A percentile compares a stretch with the other conserved stretches of the same genome.
Conservation (phyloP, 2,113 vertebrate species). For the Pseudopodoces humilis region DNA sequence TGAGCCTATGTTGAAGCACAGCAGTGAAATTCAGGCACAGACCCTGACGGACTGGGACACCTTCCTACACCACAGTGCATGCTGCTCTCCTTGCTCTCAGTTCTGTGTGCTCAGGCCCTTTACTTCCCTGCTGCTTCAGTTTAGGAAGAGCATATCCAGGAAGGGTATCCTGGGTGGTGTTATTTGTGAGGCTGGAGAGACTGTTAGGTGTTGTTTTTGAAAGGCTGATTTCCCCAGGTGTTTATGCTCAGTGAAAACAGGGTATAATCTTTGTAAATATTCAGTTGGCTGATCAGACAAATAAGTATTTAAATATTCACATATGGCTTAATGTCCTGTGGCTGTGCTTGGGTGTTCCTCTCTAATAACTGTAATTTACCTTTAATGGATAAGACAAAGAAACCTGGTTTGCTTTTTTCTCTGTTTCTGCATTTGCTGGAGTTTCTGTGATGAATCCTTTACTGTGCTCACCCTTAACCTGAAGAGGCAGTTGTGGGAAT, state of each 20-base stretch:
- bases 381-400: neutral
- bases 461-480: neutral
- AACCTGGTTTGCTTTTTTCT: neutral
- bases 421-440: neutral
- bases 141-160: neutral
- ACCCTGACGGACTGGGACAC: neutral
- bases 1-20: accelerated
- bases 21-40: neutral
- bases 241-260: neutral
- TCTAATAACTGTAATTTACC: neutral
- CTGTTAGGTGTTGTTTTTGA: neutral
- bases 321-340: neutral
- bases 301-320: neutral
- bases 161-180: neutral
- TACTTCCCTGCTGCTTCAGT: neutral
- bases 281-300: neutral
- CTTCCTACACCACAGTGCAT: accelerated
- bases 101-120: neutral
- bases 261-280: neutral
- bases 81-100: neutral
- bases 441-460: neutral
- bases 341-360: neutral
- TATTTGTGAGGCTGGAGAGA: neutral
- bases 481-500: neutral
- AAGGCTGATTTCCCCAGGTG: neutral